These are phyloP conservation scores for Achroia grisella DNA, from an alignment of 1,140 invertebrate genomes.

Conservation along the genomic window DNA sequence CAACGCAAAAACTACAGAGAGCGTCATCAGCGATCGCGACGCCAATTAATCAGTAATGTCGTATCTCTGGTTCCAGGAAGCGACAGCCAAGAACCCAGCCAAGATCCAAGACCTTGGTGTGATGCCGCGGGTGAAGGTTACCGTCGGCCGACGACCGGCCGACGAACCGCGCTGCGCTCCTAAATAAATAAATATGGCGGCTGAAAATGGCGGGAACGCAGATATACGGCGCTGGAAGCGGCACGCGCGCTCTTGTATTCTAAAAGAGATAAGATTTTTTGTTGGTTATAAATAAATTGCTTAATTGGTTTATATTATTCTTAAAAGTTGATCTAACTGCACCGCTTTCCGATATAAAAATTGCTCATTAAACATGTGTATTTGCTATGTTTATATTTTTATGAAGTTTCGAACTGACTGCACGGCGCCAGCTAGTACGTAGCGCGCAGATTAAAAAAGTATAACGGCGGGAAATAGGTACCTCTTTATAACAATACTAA, in stretches of 20 bases:
- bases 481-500: no score
- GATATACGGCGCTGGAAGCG: slow-evolving; percentile 14
- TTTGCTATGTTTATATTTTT: no score
- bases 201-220: slow-evolving; percentile 5
- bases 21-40: not conserved
- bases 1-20: not conserved
- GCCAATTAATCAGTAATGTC: not conserved
- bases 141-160: slow-evolving; percentile 29
- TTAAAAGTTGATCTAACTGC: no score
- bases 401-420: no score
- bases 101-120: slow-evolving; percentile 10
- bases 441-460: no score
- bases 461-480: no score
- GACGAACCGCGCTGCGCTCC: slow-evolving; percentile 29
- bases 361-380: no score
- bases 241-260: slow-evolving; percentile 1
- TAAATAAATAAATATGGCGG: slow-evolving; percentile 37
- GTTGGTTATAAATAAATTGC: no score
- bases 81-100: not conserved
- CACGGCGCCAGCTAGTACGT: no score
- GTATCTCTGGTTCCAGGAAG: slow-evolving; percentile 8
- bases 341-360: no score
- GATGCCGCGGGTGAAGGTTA: slow-evolving; percentile 26
- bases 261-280: no score
- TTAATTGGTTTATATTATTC: no score